phyloP scores from a whole-genome alignment of 1,140 invertebrate species.

The Drosophila kurseongensis region DNA sequence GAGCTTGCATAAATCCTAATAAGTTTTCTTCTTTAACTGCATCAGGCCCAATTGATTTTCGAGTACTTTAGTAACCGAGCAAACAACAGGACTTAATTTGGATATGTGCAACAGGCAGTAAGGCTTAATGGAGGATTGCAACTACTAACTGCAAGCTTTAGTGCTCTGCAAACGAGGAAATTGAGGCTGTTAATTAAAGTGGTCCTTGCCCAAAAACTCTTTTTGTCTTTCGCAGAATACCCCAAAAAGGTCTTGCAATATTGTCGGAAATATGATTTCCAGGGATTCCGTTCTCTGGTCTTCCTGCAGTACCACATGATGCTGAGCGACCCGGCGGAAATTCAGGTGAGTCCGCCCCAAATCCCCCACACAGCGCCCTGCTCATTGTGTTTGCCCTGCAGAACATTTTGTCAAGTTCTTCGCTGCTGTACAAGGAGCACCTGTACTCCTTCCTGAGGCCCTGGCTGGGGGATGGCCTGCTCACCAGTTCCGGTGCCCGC shows the following conservation, averaged over 20 bases:
- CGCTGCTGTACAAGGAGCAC: conserved; percentile 78
- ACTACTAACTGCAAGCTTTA: conserved; percentile 5
- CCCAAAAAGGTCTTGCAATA: conserved; percentile 80
- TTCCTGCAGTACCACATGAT: conserved; percentile 81
- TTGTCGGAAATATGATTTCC: conserved; percentile 82
- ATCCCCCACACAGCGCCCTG: neutral
- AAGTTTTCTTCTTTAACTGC: neutral
- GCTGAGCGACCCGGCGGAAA: conserved; percentile 80
- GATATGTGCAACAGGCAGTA: conserved; percentile 2
- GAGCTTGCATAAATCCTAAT: conserved; percentile 7
- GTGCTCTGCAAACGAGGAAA: conserved; percentile 21
- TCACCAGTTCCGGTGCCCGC: conserved; percentile 77
- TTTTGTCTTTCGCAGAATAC: conserved; percentile 53
- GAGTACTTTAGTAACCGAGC: neutral
- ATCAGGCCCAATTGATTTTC: neutral
- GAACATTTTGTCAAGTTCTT: conserved; percentile 75
- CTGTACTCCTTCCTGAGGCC: conserved; percentile 78
- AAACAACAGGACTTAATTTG: neutral
- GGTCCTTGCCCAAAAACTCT: neutral
- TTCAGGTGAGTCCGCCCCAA: conserved; percentile 61
- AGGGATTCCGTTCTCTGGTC: conserved; percentile 75
- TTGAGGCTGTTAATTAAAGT: conserved; percentile 10
- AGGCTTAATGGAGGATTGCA: neutral
- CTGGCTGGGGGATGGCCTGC: conserved; percentile 77
- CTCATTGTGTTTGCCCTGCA: conserved; percentile 27